phyloP scores from a whole-genome alignment of 2,797 vertebrate species.

The Labeo calbasu region DNA sequence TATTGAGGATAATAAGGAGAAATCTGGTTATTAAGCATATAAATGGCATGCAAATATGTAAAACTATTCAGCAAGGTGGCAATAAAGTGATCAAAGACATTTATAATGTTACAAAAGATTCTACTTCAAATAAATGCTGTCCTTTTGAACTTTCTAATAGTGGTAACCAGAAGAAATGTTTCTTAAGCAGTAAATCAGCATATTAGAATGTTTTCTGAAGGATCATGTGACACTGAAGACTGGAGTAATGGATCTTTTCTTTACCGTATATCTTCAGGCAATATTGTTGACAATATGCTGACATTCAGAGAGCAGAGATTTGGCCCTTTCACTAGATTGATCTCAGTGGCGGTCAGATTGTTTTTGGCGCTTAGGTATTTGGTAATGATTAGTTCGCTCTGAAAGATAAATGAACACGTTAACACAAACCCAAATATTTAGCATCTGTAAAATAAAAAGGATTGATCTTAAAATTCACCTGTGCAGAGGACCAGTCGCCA shows the following conservation, averaged over 20 bases:
- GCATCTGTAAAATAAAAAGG: neutral
- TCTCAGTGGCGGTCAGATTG: conserved; percentile 30
- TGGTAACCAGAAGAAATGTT: neutral
- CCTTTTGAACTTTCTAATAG: neutral
- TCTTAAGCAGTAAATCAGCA: neutral
- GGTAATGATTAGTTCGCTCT: conserved; percentile 54
- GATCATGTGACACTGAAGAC: neutral
- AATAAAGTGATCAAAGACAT: neutral
- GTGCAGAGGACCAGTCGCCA: conserved; percentile 46
- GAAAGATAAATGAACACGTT: neutral
- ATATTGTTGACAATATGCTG: conserved; percentile 41
- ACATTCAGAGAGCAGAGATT: conserved; percentile 53
- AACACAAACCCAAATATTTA: neutral
- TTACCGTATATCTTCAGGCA: conserved; percentile 47
- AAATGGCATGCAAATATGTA: neutral
- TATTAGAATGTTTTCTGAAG: neutral
- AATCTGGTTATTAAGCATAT: neutral
- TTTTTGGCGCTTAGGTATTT: conserved; percentile 53
- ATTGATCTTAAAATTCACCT: conserved; percentile 30
- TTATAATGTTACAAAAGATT: neutral
- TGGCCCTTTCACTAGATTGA: conserved; percentile 51
- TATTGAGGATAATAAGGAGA: neutral
- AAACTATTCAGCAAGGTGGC: neutral
- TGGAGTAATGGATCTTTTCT: neutral
- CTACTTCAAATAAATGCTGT: neutral